Conservation (phyloP, 2,113 vertebrate genomes). For the Typhlomys cinereus region DNA sequence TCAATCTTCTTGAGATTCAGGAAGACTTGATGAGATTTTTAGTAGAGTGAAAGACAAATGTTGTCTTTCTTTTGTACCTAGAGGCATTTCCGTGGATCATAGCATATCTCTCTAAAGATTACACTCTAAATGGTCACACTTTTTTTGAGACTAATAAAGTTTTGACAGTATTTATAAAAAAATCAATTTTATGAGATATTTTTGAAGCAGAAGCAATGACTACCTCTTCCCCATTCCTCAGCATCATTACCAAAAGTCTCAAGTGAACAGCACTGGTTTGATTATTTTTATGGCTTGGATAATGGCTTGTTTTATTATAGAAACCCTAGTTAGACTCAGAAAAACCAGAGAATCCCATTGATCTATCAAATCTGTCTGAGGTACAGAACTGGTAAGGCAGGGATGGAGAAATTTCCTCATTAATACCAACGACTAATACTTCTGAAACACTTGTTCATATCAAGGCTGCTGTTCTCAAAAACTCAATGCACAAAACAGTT, state of each 20-base stretch:
- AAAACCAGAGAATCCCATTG: background rate
- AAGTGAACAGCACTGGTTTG: background rate
- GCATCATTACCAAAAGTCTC: background rate
- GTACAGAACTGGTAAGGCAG: background rate
- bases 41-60: background rate
- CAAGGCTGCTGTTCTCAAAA: no score
- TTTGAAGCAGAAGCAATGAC: background rate
- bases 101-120: background rate
- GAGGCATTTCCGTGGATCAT: background rate
- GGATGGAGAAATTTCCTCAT: constrained; percentile 2
- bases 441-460: no score
- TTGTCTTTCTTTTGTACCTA: background rate
- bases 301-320: constrained; percentile 38
- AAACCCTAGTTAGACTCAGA: background rate
- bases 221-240: background rate
- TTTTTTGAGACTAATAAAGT: constrained; percentile 25
- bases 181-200: background rate
- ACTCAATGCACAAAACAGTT: no score
- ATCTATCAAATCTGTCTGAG: constrained; percentile 38
- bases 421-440: constrained; percentile 33
- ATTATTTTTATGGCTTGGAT: constrained; percentile 1
- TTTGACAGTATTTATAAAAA: constrained; percentile 34
- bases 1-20: background rate
- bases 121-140: background rate
- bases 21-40: background rate